Evolutionary conservation across 2,888 invertebrate species (phyloP).

Genomic region (Aplocera efformata): DNA sequence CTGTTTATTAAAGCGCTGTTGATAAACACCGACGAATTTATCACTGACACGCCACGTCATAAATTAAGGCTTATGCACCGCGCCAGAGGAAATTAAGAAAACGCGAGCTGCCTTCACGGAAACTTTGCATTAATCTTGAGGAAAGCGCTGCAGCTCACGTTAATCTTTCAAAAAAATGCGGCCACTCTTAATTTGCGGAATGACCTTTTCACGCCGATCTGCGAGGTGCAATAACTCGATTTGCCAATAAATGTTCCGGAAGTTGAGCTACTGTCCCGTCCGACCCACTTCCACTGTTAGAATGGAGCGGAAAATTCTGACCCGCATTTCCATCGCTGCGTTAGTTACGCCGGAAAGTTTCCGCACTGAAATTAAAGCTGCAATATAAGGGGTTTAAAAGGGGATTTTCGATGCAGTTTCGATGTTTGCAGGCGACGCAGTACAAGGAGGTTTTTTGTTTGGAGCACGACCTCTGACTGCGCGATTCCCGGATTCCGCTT

Average conservation of each 20-base stretch:
- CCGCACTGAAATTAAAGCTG: constrained; percentile 53
- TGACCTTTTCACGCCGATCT: constrained; percentile 70
- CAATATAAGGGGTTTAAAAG: constrained; percentile 57
- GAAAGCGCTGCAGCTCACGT: constrained; percentile 34
- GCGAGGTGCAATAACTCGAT: constrained; percentile 76
- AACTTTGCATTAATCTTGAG: constrained; percentile 46
- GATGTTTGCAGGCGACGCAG: constrained; percentile 47
- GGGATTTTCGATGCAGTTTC: constrained; percentile 49
- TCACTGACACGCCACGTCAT: constrained; percentile 54
- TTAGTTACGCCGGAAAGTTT: constrained; percentile 49
- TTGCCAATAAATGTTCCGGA: constrained; percentile 75
- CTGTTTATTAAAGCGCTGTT: constrained; percentile 51
- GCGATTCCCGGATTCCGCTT: constrained; percentile 59
- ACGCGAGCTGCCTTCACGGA: constrained; percentile 45
- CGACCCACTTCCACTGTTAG: constrained; percentile 44
- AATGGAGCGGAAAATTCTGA: constrained; percentile 45
- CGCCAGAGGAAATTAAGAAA: constrained; percentile 58
- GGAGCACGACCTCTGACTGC: constrained; percentile 53
- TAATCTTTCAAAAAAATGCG: constrained; percentile 44
- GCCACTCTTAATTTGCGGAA: constrained; percentile 64
- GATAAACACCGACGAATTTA: constrained; percentile 59
- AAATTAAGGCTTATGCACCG: constrained; percentile 57
- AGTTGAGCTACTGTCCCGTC: constrained; percentile 66
- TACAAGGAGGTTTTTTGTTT: constrained; percentile 60
- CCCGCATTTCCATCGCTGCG: constrained; percentile 57